phyloP scores from a whole-genome alignment of 2,113 vertebrate genomes.

The Puma concolor region DNA sequence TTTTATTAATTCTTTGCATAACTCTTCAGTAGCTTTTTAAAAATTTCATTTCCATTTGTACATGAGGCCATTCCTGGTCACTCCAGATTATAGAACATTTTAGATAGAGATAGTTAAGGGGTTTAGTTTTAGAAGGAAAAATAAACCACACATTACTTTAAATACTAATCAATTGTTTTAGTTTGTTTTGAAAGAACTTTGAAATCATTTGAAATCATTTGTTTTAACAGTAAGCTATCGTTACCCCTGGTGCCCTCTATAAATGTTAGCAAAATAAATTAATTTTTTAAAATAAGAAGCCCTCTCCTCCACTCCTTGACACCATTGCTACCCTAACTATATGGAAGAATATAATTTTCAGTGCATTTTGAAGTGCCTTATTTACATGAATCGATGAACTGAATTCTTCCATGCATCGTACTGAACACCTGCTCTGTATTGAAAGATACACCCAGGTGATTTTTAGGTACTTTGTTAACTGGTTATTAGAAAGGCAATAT shows the following conservation, averaged over 20 bases:
- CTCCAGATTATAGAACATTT: not conserved
- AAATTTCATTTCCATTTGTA: not conserved
- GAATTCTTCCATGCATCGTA: not conserved
- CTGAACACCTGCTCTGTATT: not conserved
- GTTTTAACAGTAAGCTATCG: not conserved
- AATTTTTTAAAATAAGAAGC: not conserved
- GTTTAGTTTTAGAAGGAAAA: not conserved
- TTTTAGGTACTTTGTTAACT: not conserved
- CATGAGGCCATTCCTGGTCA: not conserved
- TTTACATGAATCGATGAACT: not conserved
- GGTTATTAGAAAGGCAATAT: not conserved
- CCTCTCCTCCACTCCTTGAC: not conserved
- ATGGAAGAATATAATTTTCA: not conserved
- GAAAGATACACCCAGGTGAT: not conserved
- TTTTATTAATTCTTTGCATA: not conserved
- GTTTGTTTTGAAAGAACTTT: not conserved
- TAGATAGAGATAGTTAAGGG: not conserved
- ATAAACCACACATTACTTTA: not conserved
- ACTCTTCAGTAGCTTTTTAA: not conserved
- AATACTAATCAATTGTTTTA: not conserved
- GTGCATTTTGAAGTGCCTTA: not conserved
- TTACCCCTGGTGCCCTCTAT: not conserved
- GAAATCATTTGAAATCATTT: constrained; percentile 10
- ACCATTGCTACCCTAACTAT: not conserved
- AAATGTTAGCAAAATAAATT: not conserved